Percentiles rank a stretch among this genome's conserved stretches.
These are phyloP conservation scores for Drosophila melanica DNA, from an alignment of 1,140 invertebrate species.

Conservation along the genomic window DNA sequence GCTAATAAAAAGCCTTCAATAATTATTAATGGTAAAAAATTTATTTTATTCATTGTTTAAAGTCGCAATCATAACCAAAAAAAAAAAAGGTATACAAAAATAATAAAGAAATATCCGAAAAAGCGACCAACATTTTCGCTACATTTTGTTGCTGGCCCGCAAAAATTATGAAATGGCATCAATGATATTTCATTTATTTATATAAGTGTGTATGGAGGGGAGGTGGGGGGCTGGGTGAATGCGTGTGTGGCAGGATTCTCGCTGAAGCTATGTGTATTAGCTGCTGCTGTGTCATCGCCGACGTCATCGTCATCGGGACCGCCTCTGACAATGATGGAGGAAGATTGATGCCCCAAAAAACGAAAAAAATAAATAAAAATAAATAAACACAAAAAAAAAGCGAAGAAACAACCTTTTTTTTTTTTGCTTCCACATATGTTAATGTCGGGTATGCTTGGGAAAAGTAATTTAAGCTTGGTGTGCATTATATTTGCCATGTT, in stretches of 20 bases:
- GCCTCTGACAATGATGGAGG: conserved; percentile 76
- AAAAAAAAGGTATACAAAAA: too few species aligned
- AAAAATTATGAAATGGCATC: conserved; percentile 68
- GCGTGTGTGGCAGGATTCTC: conserved; percentile 6
- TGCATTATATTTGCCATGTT: conserved; percentile 30
- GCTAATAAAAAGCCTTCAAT: conserved; percentile 35
- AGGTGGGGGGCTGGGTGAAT: background rate
- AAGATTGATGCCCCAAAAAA: conserved; percentile 65
- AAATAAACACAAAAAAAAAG: conserved; percentile 23
- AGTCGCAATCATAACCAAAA: conserved; percentile 23
- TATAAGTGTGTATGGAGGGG: conserved; percentile 24
- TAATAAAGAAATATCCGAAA: background rate
- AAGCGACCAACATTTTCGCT: background rate
- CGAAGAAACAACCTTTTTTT: conserved; percentile 5
- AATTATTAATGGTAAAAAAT: conserved; percentile 63
- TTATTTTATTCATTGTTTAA: conserved; percentile 63
- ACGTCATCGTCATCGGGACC: conserved; percentile 55
- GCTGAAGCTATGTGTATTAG: conserved; percentile 24
- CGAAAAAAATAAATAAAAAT: background rate
- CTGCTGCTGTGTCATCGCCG: conserved; percentile 43
- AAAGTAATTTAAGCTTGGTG: conserved; percentile 27
- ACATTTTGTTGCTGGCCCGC: conserved; percentile 2
- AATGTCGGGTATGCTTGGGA: background rate
- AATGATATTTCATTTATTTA: conserved; percentile 79
- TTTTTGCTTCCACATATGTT: conserved; percentile 23